Evolutionary conservation across 2,888 invertebrate genomes (phyloP).

Genomic region (Leptogaster cylindrica): DNA sequence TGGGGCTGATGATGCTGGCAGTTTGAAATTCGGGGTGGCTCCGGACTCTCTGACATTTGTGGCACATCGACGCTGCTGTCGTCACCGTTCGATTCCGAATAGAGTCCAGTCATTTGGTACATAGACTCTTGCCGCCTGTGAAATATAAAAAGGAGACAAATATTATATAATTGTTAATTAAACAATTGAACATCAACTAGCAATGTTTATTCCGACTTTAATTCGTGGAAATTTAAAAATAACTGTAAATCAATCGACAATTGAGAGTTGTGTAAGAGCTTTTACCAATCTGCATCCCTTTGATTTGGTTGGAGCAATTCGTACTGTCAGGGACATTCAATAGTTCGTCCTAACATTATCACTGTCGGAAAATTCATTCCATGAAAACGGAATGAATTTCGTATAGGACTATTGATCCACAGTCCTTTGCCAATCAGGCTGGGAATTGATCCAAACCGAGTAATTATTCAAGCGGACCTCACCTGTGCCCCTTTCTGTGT

Average conservation of each 20-base stretch:
- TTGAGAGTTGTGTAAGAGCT: neutral
- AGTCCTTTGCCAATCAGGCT: neutral
- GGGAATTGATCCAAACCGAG: constrained; percentile 6
- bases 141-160: neutral
- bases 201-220: too few species aligned
- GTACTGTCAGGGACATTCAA: too few species aligned
- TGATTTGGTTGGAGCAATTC: too few species aligned
- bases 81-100: constrained; percentile 74
- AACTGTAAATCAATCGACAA: too few species aligned
- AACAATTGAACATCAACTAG: neutral
- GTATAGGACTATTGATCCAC: neutral
- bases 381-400: too few species aligned
- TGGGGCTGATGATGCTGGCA: constrained; percentile 50
- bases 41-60: constrained; percentile 62
- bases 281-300: neutral
- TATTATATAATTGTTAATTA: neutral
- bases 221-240: too few species aligned
- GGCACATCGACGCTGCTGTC: constrained; percentile 65
- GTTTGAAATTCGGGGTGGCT: constrained; percentile 59
- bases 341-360: too few species aligned
- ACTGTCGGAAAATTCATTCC: too few species aligned
- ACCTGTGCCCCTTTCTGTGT: constrained; percentile 73
- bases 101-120: constrained; percentile 87
- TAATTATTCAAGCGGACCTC: constrained; percentile 46
- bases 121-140: constrained; percentile 83